Base-by-base conservation (phyloP, 2,797 vertebrate genomes). In the Rhinatrema bivittatum region DNA sequence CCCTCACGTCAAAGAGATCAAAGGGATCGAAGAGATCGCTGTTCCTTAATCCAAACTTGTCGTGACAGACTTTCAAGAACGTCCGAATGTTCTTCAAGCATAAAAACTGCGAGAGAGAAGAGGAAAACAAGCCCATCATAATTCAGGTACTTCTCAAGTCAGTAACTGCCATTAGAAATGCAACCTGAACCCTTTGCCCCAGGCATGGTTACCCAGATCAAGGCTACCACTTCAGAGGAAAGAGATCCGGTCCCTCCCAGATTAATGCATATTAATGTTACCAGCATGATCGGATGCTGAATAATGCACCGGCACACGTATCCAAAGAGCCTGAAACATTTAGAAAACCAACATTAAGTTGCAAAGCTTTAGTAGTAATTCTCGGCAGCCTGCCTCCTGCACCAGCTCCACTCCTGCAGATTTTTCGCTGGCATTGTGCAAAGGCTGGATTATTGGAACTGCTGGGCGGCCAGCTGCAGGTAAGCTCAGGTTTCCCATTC, bases 61-160 rank as follows among this genome's bases (percentile, higher is more conserved):
- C 95, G 0, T 99, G 95, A 49, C 95, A 98, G 40, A 97, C 93
- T 58, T 93, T 97, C 1, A 99, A 85, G 70, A 99, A 99, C 1
- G 91, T 98, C 25, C 94, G 79, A 54, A 99, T 98, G 65, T 99
- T 99, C 83, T 99, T 99, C 84, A 99, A 28, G 32, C 95, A 99
- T 46, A 99, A 81, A 50, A 99, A 99, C 95, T 99, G 43, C 99
- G 43, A 2, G 41, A 31, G 25, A 33, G 30, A 50, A 20, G 39
- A 6, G 53, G 4, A 56, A 17, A 34, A 16, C 22, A 11, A 34
- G 3, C n/a, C n/a, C n/a, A n/a, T n/a, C n/a, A n/a, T n/a, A n/a
- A n/a, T n/a, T n/a, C n/a, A n/a, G n/a, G n/a, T n/a, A n/a, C n/a
- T n/a, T n/a, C n/a, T n/a, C n/a, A n/a, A n/a, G n/a, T n/a, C n/a